Conservation (phyloP, 2,888 invertebrate species). For the Nymphalis polychloros region DNA sequence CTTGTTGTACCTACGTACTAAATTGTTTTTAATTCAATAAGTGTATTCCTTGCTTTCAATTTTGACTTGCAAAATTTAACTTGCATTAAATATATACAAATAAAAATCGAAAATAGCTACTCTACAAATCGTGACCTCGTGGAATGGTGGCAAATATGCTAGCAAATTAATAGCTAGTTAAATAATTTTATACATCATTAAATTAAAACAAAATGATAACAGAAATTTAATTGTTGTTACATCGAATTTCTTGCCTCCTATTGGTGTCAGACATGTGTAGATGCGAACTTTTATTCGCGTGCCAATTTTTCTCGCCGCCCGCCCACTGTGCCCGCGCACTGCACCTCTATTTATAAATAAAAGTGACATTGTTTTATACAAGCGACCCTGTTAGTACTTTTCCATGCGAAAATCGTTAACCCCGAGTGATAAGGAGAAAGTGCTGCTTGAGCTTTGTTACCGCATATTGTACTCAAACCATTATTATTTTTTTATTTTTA, state of each 20-base stretch:
- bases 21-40: too few relatives aligned
- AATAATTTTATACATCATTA: too few relatives aligned
- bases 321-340: slow-evolving; percentile 51
- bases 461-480: slow-evolving; percentile 2
- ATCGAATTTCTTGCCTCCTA: slow-evolving; percentile 9
- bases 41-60: too few relatives aligned
- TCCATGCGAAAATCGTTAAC: slow-evolving; percentile 61
- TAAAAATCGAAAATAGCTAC: too few relatives aligned
- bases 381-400: slow-evolving; percentile 68
- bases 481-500: slow-evolving; percentile 7
- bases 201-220: too few relatives aligned
- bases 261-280: slow-evolving; percentile 30
- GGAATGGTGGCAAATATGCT: too few relatives aligned
- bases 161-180: too few relatives aligned
- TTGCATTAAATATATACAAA: too few relatives aligned
- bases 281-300: slow-evolving; percentile 47
- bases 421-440: slow-evolving; percentile 56
- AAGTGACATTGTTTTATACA: slow-evolving; percentile 73
- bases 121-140: too few relatives aligned
- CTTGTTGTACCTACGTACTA: too few relatives aligned
- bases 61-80: too few relatives aligned
- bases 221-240: neutral
- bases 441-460: slow-evolving; percentile 22
- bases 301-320: slow-evolving; percentile 61
- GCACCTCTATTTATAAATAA: slow-evolving; percentile 69